Base-by-base conservation (phyloP, 2,888 invertebrate species). In the Mesorhabditis belari region DNA sequence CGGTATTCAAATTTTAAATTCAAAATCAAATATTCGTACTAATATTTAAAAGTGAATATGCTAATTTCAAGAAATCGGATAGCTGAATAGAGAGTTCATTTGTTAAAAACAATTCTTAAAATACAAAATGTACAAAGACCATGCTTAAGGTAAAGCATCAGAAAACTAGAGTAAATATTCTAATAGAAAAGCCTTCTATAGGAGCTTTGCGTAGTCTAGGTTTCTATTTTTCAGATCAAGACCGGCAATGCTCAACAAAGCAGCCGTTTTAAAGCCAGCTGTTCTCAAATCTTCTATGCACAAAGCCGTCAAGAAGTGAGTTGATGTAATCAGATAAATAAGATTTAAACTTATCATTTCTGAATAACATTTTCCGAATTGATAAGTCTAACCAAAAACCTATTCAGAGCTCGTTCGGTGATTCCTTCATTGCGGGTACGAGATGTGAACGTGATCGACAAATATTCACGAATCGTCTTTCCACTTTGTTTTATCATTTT, bases 391-490 rank as follows among this genome's bases (percentile, higher is more conserved):
- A 17, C 27, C 12, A 23, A 25, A 17, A 26, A 55, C 26, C 23
- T 9, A 35, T 35, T 35, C 44, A 59, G 66, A 6, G 71, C 71
- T 2, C 58, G 66, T 6, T 64, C 67, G 50, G 67, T 58, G 52
- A 70, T 74, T 24, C 74, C 74, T 17, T 60, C 66, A 35, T 54
- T 74, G 12, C 70, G 69, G 5, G 71, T 96, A 73, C 89, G 92
- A 77, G 94, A 96, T 83, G 94, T 96, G 65, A 96, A 96, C 83
- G 88, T 94, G 73, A 96, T 96, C 80, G 96, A 96, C 84, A 93
- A 93, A 79, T 95, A 93, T 83, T 94, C 94, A 28, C 86, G 96
- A 73, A 88, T 95, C 79, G 87, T 94, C 67, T 96, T 96, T 83
- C 96, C 96, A 0, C 89, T 94, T 66, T 89, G 92, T 77, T 96